Evolutionary conservation across 2,113 vertebrate species (phyloP).

Genomic region (Hiodon alosoides): DNA sequence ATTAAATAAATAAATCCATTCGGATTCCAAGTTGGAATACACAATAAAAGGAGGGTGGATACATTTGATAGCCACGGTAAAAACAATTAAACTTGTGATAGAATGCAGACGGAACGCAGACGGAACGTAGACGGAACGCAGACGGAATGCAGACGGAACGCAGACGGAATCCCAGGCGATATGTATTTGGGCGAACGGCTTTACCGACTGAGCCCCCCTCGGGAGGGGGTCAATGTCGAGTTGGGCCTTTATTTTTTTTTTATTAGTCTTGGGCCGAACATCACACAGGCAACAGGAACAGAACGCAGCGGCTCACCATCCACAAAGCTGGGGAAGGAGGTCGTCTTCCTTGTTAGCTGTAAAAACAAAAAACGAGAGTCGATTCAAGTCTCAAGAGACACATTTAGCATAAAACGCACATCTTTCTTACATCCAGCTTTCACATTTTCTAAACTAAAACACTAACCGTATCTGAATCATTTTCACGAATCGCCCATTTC

Average conservation of each 20-base stretch:
- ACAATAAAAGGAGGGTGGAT: too few species aligned
- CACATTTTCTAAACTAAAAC: neutral
- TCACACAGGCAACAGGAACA: constrained; percentile 13
- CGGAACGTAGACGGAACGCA: too few species aligned
- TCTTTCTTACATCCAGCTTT: neutral
- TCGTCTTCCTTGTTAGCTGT: constrained; percentile 84
- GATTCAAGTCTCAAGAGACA: constrained; percentile 5
- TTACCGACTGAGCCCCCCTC: too few species aligned
- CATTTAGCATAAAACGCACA: neutral
- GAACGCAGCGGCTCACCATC: constrained; percentile 77
- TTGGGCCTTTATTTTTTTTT: constrained; percentile 19
- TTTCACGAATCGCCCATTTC: neutral
- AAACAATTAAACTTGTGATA: too few species aligned
- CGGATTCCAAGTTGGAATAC: too few species aligned
- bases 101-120: too few species aligned
- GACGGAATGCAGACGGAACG: too few species aligned
- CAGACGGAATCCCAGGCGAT: too few species aligned
- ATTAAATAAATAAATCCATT: too few species aligned
- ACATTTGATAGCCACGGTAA: too few species aligned
- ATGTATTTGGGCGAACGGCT: too few species aligned
- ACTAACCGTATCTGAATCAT: neutral
- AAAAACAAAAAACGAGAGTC: constrained; percentile 43
- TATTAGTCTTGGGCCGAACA: constrained; percentile 1
- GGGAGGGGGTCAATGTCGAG: too few species aligned
- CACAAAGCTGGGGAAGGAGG: constrained; percentile 94